Percentiles rank a stretch among this genome's conserved stretches.
phyloP scores from a whole-genome alignment of 1,140 invertebrate genomes.

The Drosophila bocki region DNA sequence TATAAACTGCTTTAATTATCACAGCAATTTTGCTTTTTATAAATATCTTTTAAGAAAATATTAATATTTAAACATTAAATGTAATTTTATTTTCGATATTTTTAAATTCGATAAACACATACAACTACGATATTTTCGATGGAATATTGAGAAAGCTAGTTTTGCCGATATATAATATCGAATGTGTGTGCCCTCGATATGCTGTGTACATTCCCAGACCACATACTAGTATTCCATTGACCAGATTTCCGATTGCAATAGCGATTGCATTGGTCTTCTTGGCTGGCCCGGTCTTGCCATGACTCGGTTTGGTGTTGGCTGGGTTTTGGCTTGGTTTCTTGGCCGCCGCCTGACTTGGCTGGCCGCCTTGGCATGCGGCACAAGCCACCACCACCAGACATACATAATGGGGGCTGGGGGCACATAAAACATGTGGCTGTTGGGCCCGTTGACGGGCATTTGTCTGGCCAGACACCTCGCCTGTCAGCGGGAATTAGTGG shows the following conservation, averaged over 20 bases:
- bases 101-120: neutral
- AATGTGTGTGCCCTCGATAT: neutral
- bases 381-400: neutral
- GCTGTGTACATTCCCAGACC: neutral
- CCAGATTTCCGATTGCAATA: slow-evolving; percentile 7
- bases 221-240: slow-evolving; percentile 4
- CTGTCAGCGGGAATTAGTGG: slow-evolving; percentile 35
- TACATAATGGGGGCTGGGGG: neutral
- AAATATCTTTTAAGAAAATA: too few relatives aligned
- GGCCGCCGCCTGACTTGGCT: neutral
- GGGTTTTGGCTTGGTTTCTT: neutral
- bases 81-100: neutral
- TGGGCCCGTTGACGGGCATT: slow-evolving; percentile 55
- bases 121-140: neutral
- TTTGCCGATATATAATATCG: neutral
- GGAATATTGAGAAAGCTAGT: too few relatives aligned
- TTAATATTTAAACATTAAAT: too few relatives aligned
- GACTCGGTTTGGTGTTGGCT: slow-evolving; percentile 32
- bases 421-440: slow-evolving; percentile 3
- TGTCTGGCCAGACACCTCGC: slow-evolving; percentile 61
- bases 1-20: neutral
- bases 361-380: slow-evolving; percentile 44
- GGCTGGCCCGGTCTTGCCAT: slow-evolving; percentile 19
- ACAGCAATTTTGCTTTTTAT: too few relatives aligned
- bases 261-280: slow-evolving; percentile 52